phyloP scores from a whole-genome alignment of 2,797 vertebrate genomes.

The Syncerus caffer region DNA sequence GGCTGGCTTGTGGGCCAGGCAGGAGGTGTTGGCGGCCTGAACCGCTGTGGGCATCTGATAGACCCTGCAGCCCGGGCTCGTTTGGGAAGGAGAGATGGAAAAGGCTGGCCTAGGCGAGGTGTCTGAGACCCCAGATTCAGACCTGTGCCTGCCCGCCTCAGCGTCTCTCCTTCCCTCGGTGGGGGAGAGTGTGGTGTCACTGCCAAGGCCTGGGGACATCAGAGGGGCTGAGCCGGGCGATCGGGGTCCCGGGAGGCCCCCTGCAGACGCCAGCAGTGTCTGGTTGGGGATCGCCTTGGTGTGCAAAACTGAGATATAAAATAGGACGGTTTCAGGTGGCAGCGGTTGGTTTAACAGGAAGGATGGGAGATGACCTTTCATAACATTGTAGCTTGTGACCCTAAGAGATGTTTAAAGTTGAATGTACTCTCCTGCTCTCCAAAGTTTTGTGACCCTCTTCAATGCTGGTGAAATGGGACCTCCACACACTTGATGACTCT shows the following conservation, averaged over 20 bases:
- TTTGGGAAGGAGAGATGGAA: neutral
- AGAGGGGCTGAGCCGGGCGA: accelerated
- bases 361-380: neutral
- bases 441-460: no score
- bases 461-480: neutral
- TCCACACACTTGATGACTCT: neutral
- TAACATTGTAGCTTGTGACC: accelerated
- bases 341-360: neutral
- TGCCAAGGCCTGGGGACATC: neutral
- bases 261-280: accelerated
- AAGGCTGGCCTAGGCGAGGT: neutral
- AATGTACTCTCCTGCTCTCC: neutral
- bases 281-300: neutral
- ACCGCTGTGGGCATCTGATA: accelerated
- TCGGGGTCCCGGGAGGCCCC: accelerated
- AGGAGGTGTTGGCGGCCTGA: neutral
- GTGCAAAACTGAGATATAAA: neutral
- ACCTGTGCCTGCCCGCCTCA: accelerated
- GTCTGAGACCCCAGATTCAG: no score
- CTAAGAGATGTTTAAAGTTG: neutral
- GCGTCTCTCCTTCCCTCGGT: accelerated
- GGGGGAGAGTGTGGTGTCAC: neutral
- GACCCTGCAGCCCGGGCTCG: neutral
- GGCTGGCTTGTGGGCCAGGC: neutral
- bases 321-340: neutral